These are phyloP conservation scores for Osmoderma eremita DNA, from an alignment of 2,888 invertebrate genomes.

Conservation along the genomic window DNA sequence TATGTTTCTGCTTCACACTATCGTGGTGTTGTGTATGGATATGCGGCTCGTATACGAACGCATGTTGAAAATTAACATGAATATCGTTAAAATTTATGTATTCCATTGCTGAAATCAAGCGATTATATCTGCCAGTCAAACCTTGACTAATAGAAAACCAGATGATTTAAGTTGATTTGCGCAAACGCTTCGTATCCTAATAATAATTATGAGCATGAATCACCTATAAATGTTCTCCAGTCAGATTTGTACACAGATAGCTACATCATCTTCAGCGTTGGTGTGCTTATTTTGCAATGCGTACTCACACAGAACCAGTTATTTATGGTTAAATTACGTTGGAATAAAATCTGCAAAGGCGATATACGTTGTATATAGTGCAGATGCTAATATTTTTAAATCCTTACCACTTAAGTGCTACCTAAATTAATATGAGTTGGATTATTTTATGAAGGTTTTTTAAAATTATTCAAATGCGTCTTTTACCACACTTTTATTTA, in stretches of 20 bases:
- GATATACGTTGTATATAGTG: no score
- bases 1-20: slow-evolving; percentile 21
- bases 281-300: slow-evolving; percentile 7
- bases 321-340: neutral
- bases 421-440: no score
- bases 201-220: slow-evolving; percentile 37
- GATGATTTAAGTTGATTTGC: slow-evolving; percentile 37
- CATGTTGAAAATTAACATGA: slow-evolving; percentile 23
- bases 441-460: no score
- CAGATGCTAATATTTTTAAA: no score
- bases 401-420: no score
- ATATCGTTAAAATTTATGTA: slow-evolving; percentile 28
- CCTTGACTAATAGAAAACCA: slow-evolving; percentile 38
- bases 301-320: neutral
- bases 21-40: neutral
- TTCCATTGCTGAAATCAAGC: slow-evolving; percentile 23
- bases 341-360: slow-evolving; percentile 2
- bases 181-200: slow-evolving; percentile 21
- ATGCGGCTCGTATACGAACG: slow-evolving; percentile 3
- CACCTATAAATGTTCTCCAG: slow-evolving; percentile 32
- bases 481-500: no score
- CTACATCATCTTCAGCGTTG: slow-evolving; percentile 29
- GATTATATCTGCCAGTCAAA: slow-evolving; percentile 28
- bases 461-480: no score
- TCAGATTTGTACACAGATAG: slow-evolving; percentile 32